A percentile compares a stretch with the other conserved stretches of the same genome.
Evolutionary conservation across 2,797 vertebrate species (phyloP).

Genomic region (Lutjanus argentimaculatus): DNA sequence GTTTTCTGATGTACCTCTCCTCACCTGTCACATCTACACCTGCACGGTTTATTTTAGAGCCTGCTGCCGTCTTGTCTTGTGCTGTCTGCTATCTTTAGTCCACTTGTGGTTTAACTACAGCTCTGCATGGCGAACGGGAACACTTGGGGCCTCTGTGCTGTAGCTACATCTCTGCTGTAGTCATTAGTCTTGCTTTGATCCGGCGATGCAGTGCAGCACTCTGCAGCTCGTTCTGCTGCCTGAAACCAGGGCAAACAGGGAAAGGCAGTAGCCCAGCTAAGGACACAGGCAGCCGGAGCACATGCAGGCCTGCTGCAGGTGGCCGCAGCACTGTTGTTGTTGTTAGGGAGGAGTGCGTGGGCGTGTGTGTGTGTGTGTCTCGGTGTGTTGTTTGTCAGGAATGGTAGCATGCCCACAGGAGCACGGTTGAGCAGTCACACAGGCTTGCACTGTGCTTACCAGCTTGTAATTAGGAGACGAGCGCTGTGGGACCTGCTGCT

Average conservation of each 20-base stretch:
- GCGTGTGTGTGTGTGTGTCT: conserved; percentile 30
- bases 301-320: conserved; percentile 65
- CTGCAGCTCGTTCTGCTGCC: conserved; percentile 52
- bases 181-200: conserved; percentile 78
- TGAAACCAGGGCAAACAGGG: conserved; percentile 59
- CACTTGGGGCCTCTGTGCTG: conserved; percentile 55
- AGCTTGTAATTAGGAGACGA: conserved; percentile 75
- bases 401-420: conserved; percentile 72
- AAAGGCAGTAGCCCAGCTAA: conserved; percentile 49
- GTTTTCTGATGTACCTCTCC: not conserved
- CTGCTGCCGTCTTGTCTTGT: conserved; percentile 15
- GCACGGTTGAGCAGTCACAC: conserved; percentile 59
- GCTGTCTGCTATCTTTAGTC: conserved; percentile 60
- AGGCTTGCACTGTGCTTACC: conserved; percentile 57
- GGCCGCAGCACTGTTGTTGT: conserved; percentile 38
- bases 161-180: conserved; percentile 65
- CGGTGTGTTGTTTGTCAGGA: conserved; percentile 70
- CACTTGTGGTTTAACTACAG: conserved; percentile 61
- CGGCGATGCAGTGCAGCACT: conserved; percentile 67
- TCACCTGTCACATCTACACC: conserved; percentile 33
- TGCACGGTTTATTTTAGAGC: not conserved
- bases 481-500: conserved; percentile 65
- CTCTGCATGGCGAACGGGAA: conserved; percentile 56
- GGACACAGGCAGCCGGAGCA: conserved; percentile 25
- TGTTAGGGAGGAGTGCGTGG: conserved; percentile 48